Evolutionary conservation across 2,888 invertebrate genomes (phyloP).

Genomic region (Gnatocerus cornutus): DNA sequence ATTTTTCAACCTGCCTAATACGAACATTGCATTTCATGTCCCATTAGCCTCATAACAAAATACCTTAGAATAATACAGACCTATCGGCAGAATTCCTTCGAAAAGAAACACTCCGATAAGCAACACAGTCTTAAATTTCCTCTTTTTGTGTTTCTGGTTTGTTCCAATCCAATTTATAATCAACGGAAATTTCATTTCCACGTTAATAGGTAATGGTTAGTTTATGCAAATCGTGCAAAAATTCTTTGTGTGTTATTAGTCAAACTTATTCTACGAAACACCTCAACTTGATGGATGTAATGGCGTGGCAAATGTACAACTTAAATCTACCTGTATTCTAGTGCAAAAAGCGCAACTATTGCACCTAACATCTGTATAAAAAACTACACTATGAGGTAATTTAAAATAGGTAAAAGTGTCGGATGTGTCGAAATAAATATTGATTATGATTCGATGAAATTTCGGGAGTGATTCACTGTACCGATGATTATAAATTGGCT

Average conservation of each 20-base stretch:
- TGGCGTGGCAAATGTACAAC: conserved; percentile 27
- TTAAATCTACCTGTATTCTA: conserved; percentile 9
- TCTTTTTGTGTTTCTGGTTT: conserved; percentile 38
- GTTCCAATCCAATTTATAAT: conserved; percentile 60
- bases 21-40: conserved; percentile 65
- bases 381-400: conserved; percentile 52
- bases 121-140: conserved; percentile 63
- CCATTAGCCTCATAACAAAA: conserved; percentile 66
- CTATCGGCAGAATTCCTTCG: conserved; percentile 53
- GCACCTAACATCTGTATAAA: conserved; percentile 1
- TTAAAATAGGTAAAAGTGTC: conserved; percentile 48
- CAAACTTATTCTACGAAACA: conserved; percentile 14
- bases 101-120: conserved; percentile 56
- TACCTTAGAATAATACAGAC: conserved; percentile 61
- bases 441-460: conserved; percentile 49
- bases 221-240: conserved; percentile 33
- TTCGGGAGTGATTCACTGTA: conserved; percentile 48
- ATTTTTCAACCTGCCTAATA: conserved; percentile 48
- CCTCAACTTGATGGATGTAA: conserved; percentile 20
- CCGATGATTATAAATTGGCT: conserved; percentile 66
- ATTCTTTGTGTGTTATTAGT: conserved; percentile 39
- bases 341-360: conserved; percentile 1
- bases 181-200: conserved; percentile 52
- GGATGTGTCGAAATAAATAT: conserved; percentile 54
- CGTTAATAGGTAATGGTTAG: conserved; percentile 36